Evolutionary conservation across 2,888 invertebrate genomes (phyloP), one percentile per base, ranked within the genome.

Genomic region (Meiosimyza platycephala): DNA sequence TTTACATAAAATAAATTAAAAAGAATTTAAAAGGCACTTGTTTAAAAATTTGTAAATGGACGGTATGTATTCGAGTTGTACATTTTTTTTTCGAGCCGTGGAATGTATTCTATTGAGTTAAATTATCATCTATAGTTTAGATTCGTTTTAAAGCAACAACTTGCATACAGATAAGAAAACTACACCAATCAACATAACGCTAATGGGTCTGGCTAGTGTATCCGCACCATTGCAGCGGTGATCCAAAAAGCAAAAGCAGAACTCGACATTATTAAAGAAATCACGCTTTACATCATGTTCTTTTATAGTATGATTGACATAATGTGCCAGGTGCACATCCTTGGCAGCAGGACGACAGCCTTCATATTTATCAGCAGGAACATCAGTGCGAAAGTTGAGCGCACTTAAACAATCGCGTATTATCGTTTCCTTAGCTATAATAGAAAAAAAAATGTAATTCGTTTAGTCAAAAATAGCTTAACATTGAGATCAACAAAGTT

Each of bases 191-290:
- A 75, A 15, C 6, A 18, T 18, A 11, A 65, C 33, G 13, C 69
- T 66, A 3, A 62, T 33, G 2, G n/a, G 40, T 57, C 18, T 55
- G 16, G 28, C 15, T 15, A 57, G 15, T n/a, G 55, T 47, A 47
- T 74, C 73, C 6, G 82, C 81, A 3, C 88, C 85, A 82, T 97
- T 97, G 86, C 96, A 96, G 81, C 96, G 90, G 83, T 96, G 94
- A 86, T 96, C 96, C 77, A 96, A 92, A 85, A 95, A 95, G 85
- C 96, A 97, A 86, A 96, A 95, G 85, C 96, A 97, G 91, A 93
- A 97, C 54, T 91, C 91, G 9, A 94, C 94, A 78, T 93, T 90
- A 76, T 93, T 93, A 82, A 93, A 97, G 88, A 93, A 92, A 81
- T 94, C 90, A 79, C 96, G 91, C 84, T 92, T 93, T 47, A 96